Conservation (phyloP, 2,888 invertebrate genomes). For the Schrankia costaestrigalis region DNA sequence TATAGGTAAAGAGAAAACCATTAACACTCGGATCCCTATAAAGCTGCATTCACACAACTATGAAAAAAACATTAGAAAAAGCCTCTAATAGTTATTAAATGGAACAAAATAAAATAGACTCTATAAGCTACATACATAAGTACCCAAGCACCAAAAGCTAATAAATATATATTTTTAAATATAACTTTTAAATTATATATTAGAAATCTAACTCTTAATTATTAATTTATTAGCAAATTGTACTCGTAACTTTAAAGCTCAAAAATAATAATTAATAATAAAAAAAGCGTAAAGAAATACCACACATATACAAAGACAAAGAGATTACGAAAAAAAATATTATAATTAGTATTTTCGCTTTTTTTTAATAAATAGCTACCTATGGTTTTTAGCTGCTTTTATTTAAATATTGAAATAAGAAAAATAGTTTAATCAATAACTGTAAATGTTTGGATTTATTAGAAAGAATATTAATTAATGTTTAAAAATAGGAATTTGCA, state of each 20-base stretch:
- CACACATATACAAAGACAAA: slow-evolving; percentile 32
- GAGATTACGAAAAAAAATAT: slow-evolving; percentile 29
- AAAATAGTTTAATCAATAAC: too few species aligned
- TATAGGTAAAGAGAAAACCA: too few species aligned
- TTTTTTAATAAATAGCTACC: slow-evolving; percentile 1
- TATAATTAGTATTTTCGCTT: not conserved
- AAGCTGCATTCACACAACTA: too few species aligned
- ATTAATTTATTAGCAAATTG: slow-evolving; percentile 56
- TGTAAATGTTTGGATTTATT: too few species aligned
- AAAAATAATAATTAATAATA: slow-evolving; percentile 47
- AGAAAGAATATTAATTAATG: too few species aligned
- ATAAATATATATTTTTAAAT: slow-evolving; percentile 60
- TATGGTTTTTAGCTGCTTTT: too few species aligned
- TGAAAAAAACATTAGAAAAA: too few species aligned
- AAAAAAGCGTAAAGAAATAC: slow-evolving; percentile 39
- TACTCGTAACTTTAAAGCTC: slow-evolving; percentile 75
- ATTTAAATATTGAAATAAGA: too few species aligned
- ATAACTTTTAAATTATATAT: slow-evolving; percentile 54
- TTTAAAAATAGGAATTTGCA: too few species aligned
- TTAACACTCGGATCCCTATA: too few species aligned
- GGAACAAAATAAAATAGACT: slow-evolving; percentile 1
- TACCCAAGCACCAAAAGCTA: slow-evolving; percentile 75
- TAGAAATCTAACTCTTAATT: slow-evolving; percentile 62
- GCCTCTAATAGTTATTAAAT: too few species aligned
- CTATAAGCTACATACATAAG: slow-evolving; percentile 53